These are phyloP conservation scores for Channa maculata DNA, from an alignment of 2,113 vertebrate species.

Conservation along the genomic window DNA sequence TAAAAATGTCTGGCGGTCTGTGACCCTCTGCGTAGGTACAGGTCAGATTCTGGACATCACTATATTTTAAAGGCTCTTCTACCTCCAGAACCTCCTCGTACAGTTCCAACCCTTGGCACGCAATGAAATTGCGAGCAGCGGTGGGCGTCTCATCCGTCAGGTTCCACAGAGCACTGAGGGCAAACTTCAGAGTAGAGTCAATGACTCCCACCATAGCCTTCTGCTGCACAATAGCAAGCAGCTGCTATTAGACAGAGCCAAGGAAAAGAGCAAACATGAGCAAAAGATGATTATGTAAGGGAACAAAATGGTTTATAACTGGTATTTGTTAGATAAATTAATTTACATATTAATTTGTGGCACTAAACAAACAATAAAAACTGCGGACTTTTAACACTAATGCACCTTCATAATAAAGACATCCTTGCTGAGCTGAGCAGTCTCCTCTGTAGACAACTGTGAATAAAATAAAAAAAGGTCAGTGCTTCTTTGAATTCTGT, in stretches of 20 bases:
- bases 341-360: not conserved
- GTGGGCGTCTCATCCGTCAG: constrained; percentile 94
- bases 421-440: constrained; percentile 89
- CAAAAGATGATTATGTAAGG: too few relatives aligned
- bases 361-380: constrained; percentile 1
- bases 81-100: constrained; percentile 96
- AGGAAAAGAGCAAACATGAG: constrained; percentile 1
- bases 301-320: not conserved
- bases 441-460: constrained; percentile 92
- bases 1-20: constrained; percentile 1
- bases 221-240: constrained; percentile 93
- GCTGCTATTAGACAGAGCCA: constrained; percentile 83
- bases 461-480: constrained; percentile 45
- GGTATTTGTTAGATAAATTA: not conserved
- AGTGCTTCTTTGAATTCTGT: constrained; percentile 1
- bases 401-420: constrained; percentile 92
- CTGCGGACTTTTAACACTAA: constrained; percentile 8
- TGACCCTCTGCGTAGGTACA: not conserved
- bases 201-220: constrained; percentile 91
- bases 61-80: not conserved
- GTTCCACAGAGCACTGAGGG: constrained; percentile 94
- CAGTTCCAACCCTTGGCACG: constrained; percentile 93
- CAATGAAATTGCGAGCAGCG: constrained; percentile 91
- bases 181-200: constrained; percentile 93
- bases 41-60: constrained; percentile 1